Evolutionary conservation across 1,140 invertebrate genomes (phyloP).

Genomic region (Calephelis nemesis): DNA sequence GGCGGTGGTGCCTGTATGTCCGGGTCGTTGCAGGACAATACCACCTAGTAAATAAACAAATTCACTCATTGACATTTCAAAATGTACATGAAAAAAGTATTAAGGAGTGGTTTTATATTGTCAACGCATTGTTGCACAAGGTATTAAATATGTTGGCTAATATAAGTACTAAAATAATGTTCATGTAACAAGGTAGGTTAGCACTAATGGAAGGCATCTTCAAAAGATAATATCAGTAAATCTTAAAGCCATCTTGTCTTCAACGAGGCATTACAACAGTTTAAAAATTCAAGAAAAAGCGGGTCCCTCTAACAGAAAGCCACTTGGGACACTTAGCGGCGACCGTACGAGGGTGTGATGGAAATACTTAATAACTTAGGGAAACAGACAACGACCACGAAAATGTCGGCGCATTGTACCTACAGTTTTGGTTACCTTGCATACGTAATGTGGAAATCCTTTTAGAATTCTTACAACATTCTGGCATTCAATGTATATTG

Average conservation of each 20-base stretch:
- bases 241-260: background rate
- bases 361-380: constrained; percentile 39
- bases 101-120: too few species aligned
- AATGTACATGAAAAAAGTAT: too few species aligned
- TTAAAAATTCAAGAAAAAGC: constrained; percentile 60
- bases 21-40: too few species aligned
- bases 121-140: too few species aligned
- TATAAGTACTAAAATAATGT: background rate
- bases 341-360: constrained; percentile 38
- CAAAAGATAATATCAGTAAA: background rate
- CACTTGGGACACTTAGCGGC: constrained; percentile 41
- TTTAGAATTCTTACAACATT: constrained; percentile 31
- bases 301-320: constrained; percentile 37
- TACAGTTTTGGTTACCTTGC: constrained; percentile 39
- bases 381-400: constrained; percentile 25
- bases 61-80: too few species aligned
- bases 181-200: too few species aligned
- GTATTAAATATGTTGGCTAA: too few species aligned
- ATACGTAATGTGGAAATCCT: constrained; percentile 39
- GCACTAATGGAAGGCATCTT: background rate
- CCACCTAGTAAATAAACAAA: too few species aligned
- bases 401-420: constrained; percentile 17
- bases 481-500: background rate
- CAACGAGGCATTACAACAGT: constrained; percentile 18
- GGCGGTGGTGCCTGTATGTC: too few species aligned